Conservation (phyloP, 2,797 vertebrate genomes). For the Hyperoplus immaculatus region DNA sequence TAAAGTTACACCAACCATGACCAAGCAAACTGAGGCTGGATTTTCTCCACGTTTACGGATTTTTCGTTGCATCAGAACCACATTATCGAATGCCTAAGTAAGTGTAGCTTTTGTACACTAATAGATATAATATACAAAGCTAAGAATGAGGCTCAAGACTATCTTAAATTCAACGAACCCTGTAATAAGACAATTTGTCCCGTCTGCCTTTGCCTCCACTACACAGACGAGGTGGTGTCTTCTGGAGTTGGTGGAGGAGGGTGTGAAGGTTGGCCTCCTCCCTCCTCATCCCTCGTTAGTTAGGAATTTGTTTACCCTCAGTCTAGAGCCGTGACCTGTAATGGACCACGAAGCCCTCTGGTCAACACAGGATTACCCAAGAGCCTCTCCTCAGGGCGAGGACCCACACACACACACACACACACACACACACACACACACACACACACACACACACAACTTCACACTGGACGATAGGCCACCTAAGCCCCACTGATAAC, state of each 20-base stretch:
- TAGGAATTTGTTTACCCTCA: conserved; percentile 86
- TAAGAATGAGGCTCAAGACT: neutral
- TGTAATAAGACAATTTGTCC: conserved; percentile 25
- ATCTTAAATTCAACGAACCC: conserved; percentile 2
- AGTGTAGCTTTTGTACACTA: neutral
- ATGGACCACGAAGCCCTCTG: conserved; percentile 84
- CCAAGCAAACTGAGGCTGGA: neutral
- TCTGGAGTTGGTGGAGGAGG: conserved; percentile 29
- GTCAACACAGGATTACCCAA: conserved; percentile 86
- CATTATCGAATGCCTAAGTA: neutral
- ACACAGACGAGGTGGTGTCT: conserved; percentile 22
- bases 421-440: conserved; percentile 34
- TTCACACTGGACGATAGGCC: conserved; percentile 61
- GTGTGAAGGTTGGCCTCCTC: conserved; percentile 60
- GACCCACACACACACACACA: conserved; percentile 42
- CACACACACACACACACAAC: conserved; percentile 34
- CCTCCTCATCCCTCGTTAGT: conserved; percentile 81
- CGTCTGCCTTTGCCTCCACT: conserved; percentile 32
- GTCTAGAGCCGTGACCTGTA: conserved; percentile 84
- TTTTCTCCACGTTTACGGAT: neutral
- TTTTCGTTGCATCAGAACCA: neutral
- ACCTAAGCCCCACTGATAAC: conserved; percentile 74
- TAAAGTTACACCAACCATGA: neutral
- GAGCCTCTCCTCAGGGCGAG: conserved; percentile 70
- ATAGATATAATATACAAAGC: neutral